Conservation (phyloP, 2,113 vertebrate genomes). For the Todiramphus saurophagus region DNA sequence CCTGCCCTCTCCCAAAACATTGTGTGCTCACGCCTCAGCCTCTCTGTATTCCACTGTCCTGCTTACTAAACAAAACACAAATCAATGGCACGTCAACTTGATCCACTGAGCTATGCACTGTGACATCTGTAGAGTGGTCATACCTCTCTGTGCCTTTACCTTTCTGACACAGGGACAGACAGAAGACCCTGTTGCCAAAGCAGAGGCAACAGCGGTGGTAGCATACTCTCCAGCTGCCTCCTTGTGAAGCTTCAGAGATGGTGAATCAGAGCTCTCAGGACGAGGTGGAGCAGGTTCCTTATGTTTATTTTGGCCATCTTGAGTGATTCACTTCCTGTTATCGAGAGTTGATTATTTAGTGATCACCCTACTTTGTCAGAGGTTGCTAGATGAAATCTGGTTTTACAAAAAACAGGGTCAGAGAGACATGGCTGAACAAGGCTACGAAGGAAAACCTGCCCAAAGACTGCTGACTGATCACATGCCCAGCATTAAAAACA, state of each 20-base stretch:
- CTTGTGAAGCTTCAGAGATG: not conserved
- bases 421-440: not conserved
- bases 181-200: not conserved
- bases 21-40: not conserved
- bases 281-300: not conserved
- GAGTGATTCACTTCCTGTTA: not conserved
- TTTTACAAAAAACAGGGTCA: not conserved
- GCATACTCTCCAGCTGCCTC: not conserved
- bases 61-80: not conserved
- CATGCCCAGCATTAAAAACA: not conserved
- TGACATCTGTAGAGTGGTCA: not conserved
- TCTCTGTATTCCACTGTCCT: rapidly evolving
- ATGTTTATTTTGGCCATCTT: rapidly evolving
- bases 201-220: not conserved
- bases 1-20: not conserved
- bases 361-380: not conserved
- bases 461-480: not conserved
- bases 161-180: not conserved
- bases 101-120: not conserved
- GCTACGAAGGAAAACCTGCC: not conserved
- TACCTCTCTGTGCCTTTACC: not conserved
- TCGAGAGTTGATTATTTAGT: not conserved
- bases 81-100: not conserved
- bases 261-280: not conserved
- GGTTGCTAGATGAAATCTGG: not conserved